Base-by-base conservation (phyloP, 2,113 vertebrate genomes). In the Oreocharis arfaki region DNA sequence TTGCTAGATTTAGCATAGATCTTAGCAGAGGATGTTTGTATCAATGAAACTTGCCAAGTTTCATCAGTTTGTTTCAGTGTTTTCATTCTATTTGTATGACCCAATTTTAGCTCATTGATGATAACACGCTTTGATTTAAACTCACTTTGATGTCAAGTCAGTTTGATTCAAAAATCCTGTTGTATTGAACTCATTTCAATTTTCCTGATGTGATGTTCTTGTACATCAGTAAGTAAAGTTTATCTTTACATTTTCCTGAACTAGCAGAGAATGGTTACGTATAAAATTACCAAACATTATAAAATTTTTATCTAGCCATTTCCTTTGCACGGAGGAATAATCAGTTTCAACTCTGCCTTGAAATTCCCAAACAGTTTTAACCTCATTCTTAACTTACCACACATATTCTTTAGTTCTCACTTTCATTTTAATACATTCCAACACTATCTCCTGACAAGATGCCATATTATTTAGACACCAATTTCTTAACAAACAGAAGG, bases 101-200 rank as follows among this genome's bases (percentile, higher is more conserved):
- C 92, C 85, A 97, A 76, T 97, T 98, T 97, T 94, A 86, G 69
- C 16, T 96, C 41, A 68, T 37, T 96, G 97, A 97, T 95, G 91
- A 70, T 94, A 97, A 97, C 64, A 80, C 2, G 7, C 96, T 97
- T 96, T 98, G 96, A 98, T 97, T 97, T 96, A 80, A 96, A 95
- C 63, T 96, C 65, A 87, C 65, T 97, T 97, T 96, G 83, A 97
- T 96, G 93, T 94, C 92, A 75, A 96, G 67, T 76, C 86, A 90
- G 82, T 95, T 96, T 91, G 76, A 95, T 97, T 96, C 70, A 93
- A 95, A 97, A 97, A 91, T 74, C 84, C 69, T 96, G 90, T 93
- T 97, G 95, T 96, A 96, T 97, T 97, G 96, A 96, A 93, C 32
- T 96, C 84, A 92, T 96, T 97, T 96, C 79, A 95, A 35, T 95